These are phyloP conservation scores for Notolabrus celidotus DNA, from an alignment of 2,797 vertebrate genomes.

Conservation along the genomic window DNA sequence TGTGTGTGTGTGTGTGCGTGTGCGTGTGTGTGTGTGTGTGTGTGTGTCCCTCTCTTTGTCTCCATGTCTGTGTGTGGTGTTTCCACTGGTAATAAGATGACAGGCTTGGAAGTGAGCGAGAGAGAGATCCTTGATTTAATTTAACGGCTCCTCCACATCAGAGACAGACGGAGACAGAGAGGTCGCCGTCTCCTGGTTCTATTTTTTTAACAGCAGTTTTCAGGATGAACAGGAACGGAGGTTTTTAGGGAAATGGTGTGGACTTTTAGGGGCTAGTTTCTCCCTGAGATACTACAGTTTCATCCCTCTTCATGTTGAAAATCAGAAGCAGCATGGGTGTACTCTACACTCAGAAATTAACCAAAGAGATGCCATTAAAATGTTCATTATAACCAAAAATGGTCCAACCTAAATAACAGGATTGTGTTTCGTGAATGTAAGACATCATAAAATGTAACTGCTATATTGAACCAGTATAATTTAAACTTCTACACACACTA, in stretches of 20 bases:
- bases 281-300: too few species aligned
- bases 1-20: not conserved
- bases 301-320: too few species aligned
- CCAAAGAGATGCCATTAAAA: too few species aligned
- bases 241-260: not conserved
- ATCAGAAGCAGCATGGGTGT: too few species aligned
- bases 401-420: too few species aligned
- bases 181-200: constrained; percentile 2
- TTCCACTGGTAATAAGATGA: constrained; percentile 44
- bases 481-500: too few species aligned
- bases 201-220: not conserved
- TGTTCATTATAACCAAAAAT: too few species aligned
- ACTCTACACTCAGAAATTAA: too few species aligned
- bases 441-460: too few species aligned
- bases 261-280: too few species aligned
- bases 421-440: too few species aligned
- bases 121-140: constrained; percentile 43
- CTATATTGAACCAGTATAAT: too few species aligned
- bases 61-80: constrained; percentile 6
- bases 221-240: not conserved
- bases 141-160: constrained; percentile 44
- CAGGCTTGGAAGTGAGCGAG: constrained; percentile 7
- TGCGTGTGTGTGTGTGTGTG: not conserved
- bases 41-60: not conserved
- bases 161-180: constrained; percentile 18